These are phyloP conservation scores for Cepaea hortensis DNA, from an alignment of 2,888 invertebrate species.

Conservation along the genomic window DNA sequence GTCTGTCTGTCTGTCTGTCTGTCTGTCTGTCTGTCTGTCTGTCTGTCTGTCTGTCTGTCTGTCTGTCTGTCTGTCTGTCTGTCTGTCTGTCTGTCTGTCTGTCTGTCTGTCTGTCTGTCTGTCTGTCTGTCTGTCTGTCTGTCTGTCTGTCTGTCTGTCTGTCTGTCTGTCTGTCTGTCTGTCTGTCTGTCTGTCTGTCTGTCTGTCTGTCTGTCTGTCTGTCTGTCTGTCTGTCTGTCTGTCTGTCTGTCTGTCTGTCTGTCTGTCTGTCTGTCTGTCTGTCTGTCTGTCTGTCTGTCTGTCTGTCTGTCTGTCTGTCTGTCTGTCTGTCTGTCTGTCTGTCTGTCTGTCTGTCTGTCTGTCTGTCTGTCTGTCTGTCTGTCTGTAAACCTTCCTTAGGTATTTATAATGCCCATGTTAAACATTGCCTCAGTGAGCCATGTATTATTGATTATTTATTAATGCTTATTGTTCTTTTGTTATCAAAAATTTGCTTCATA, in stretches of 20 bases:
- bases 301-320: constrained; percentile 16
- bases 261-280: neutral
- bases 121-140: neutral
- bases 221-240: neutral
- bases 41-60: neutral
- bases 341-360: neutral
- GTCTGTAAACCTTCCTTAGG: too few relatives aligned
- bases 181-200: neutral
- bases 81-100: neutral
- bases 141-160: neutral
- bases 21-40: neutral
- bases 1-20: neutral
- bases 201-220: neutral
- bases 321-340: constrained; percentile 5
- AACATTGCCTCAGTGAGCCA: too few relatives aligned
- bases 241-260: neutral
- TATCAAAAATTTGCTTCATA: too few relatives aligned
- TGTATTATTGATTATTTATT: too few relatives aligned
- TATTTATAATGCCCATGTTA: too few relatives aligned
- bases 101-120: neutral
- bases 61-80: neutral
- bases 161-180: neutral
- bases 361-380: neutral
- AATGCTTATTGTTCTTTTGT: too few relatives aligned
- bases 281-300: neutral